Conservation (phyloP, 92 coral and sea anemone species). For the Epizoanthus ramosus region DNA sequence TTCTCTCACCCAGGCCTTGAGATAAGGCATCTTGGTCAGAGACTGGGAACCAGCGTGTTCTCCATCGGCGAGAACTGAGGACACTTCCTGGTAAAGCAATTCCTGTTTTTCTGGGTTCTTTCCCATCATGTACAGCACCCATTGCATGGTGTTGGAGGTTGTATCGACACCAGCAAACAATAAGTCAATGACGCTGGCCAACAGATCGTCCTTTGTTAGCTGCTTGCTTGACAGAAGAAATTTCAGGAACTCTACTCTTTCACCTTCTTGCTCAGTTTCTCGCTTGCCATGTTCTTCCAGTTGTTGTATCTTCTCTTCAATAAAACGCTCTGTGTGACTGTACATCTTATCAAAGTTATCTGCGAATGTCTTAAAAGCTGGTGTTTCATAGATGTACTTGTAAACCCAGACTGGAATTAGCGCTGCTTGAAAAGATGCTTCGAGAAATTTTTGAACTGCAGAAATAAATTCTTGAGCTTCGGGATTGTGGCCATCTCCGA, state of each 20-base stretch:
- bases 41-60: slow-evolving; percentile 37
- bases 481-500: slow-evolving; percentile 47
- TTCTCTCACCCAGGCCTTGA: slow-evolving; percentile 79
- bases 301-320: slow-evolving; percentile 49
- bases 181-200: slow-evolving; percentile 67
- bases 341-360: slow-evolving; percentile 62
- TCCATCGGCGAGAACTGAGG: slow-evolving; percentile 57
- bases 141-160: slow-evolving; percentile 67
- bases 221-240: slow-evolving; percentile 46
- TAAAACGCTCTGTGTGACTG: slow-evolving; percentile 61
- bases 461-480: slow-evolving; percentile 60
- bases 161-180: slow-evolving; percentile 81
- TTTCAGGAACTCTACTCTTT: slow-evolving; percentile 44
- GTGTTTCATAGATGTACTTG: slow-evolving; percentile 64
- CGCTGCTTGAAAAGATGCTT: neutral
- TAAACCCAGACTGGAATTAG: slow-evolving; percentile 58
- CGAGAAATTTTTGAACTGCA: slow-evolving; percentile 57
- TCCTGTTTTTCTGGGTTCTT: slow-evolving; percentile 72
- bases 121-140: slow-evolving; percentile 67
- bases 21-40: slow-evolving; percentile 61
- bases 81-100: slow-evolving; percentile 58
- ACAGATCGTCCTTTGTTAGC: slow-evolving; percentile 61
- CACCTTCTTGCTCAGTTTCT: slow-evolving; percentile 4
- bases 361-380: slow-evolving; percentile 51
- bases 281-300: slow-evolving; percentile 31